Evolutionary conservation across 2,797 vertebrate species (phyloP).

Genomic region (Cirrhinus molitorella): DNA sequence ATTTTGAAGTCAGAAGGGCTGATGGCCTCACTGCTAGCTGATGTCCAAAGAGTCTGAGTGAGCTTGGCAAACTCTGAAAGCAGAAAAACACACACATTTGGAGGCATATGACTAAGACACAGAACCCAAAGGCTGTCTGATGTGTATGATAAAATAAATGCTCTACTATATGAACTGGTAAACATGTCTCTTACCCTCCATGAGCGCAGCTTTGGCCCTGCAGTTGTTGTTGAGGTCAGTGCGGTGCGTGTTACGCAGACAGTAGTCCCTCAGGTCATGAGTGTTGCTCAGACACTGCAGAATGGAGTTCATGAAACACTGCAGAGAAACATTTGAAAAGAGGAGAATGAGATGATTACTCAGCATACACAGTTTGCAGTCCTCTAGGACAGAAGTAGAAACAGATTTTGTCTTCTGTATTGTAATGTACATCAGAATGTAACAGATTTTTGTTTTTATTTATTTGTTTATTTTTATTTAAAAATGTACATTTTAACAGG

Average conservation of each 20-base stretch:
- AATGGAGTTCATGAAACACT: conserved; percentile 99
- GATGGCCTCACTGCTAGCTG: conserved; percentile 85
- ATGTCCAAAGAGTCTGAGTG: conserved; percentile 92
- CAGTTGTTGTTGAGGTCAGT: conserved; percentile 87
- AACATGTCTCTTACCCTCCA: conserved; percentile 83
- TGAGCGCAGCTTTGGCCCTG: conserved; percentile 82
- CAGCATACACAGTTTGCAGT: background rate
- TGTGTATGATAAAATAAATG: background rate
- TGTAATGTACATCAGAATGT: background rate
- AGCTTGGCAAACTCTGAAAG: conserved; percentile 91
- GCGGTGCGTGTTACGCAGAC: conserved; percentile 86
- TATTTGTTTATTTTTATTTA: too few relatives aligned
- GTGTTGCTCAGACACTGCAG: conserved; percentile 98
- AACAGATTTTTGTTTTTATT: too few relatives aligned
- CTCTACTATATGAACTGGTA: background rate
- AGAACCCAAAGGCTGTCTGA: background rate
- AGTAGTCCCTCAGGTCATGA: conserved; percentile 92
- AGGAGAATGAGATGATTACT: background rate
- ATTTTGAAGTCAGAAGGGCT: conserved; percentile 94
- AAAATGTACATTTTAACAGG: too few relatives aligned
- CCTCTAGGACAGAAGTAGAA: background rate
- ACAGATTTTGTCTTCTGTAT: background rate
- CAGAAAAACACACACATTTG: background rate
- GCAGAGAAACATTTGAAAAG: conserved; percentile 44
- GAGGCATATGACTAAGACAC: background rate